Evolutionary conservation across 2,888 invertebrate species (phyloP), one percentile per base, ranked within the genome.

Genomic region (Catocala fraxini): DNA sequence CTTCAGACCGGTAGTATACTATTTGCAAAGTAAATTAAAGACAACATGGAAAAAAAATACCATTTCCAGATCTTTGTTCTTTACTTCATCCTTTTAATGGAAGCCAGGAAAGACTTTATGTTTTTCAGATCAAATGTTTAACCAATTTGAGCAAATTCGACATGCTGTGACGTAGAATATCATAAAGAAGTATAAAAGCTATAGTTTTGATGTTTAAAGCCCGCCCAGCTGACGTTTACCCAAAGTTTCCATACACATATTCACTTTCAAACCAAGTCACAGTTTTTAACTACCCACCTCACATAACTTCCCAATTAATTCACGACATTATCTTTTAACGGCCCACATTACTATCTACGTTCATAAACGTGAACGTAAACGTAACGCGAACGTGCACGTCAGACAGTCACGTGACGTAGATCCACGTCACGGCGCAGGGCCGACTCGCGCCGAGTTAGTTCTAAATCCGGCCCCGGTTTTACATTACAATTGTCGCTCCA

Each of bases 401-500:
- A 58, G 52, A 54, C 47, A 61, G 71, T 67, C 66, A 77, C 73
- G 65, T 63, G 65, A 56, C 63, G 69, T 51, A 54, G 53, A 6
- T 42, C 39, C 49, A 39, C 49, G 59, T 60, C 54, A 60, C 55
- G 49, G 25, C 49, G 39, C 59, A 61, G 58, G 54, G 51, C 48
- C 57, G 63, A 57, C 41, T 63, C 54, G 62, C 57, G 25, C 69
- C 53, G 65, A 72, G 76, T 78, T 76, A 73, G 73, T 76, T 69
- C 71, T 62, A 69, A 75, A 77, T 78, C 81, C 83, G 75, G 76
- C 75, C 76, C 80, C 68, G 71, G 83, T 84, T 89, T 90, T 89
- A 86, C 90, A 89, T 90, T 85, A 91, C 90, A 91, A 91, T 77
- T 77, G 77, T 90, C 88, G 87, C 86, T 77, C 84, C 86, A 82